These are phyloP conservation scores for Yponomeuta evonymella DNA, from an alignment of 2,888 invertebrate species.

Conservation along the genomic window DNA sequence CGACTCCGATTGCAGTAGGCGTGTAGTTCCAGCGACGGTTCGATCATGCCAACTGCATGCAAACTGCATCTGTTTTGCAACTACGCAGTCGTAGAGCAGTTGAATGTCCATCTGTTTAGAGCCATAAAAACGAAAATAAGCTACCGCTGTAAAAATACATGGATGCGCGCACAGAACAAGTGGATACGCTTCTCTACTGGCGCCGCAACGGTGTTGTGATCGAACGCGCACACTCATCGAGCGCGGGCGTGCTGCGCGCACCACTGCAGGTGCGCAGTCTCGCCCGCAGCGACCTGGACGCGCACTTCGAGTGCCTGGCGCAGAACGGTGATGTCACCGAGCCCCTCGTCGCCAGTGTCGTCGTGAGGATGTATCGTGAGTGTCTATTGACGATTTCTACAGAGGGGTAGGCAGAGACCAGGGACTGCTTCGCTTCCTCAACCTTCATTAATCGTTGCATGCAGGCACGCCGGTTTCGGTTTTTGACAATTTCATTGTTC, in stretches of 20 bases:
- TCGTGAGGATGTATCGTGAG: conserved; percentile 57
- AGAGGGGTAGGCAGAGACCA: no score
- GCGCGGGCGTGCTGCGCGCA: conserved; percentile 36
- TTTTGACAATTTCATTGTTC: no score
- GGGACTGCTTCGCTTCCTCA: no score
- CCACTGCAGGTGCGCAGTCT: conserved; percentile 37
- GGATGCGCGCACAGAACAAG: conserved; percentile 31
- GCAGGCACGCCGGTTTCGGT: no score
- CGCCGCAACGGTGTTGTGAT: conserved; percentile 44
- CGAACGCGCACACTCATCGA: conserved; percentile 32
- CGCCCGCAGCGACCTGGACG: conserved; percentile 45
- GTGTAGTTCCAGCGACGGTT: no score
- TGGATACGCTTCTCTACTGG: conserved; percentile 51
- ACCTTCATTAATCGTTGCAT: no score
- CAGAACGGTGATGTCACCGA: conserved; percentile 57
- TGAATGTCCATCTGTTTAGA: no score
- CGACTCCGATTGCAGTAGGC: no score
- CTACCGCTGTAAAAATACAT: neutral
- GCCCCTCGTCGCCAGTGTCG: conserved; percentile 41
- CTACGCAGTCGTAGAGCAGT: no score
- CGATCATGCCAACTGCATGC: no score
- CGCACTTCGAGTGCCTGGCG: conserved; percentile 52
- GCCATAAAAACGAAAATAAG: no score
- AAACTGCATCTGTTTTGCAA: no score
- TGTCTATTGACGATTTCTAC: conserved; percentile 21